These are phyloP conservation scores for Oreamnos americanus DNA, from an alignment of 2,113 vertebrate genomes.

Conservation along the genomic window DNA sequence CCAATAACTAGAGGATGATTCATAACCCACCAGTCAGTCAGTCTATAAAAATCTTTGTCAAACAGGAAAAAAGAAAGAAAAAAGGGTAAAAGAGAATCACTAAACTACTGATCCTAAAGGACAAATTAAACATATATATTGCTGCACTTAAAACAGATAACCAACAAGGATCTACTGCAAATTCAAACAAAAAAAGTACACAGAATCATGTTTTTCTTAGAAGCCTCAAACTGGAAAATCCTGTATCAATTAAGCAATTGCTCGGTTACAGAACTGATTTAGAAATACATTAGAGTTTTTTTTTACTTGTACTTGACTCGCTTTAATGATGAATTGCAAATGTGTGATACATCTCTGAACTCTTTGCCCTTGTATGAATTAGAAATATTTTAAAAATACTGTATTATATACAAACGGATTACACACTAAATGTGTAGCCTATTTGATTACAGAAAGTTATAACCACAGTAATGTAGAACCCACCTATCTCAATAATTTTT, in stretches of 20 bases:
- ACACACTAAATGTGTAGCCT: not conserved
- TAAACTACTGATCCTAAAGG: not conserved
- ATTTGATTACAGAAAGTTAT: conserved; percentile 20
- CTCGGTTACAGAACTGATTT: conserved; percentile 18
- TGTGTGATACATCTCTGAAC: conserved; percentile 1
- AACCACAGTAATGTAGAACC: conserved; percentile 45
- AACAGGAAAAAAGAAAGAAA: not conserved
- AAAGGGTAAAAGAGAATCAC: not conserved
- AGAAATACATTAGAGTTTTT: not conserved
- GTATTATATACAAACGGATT: conserved; percentile 1
- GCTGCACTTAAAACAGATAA: not conserved
- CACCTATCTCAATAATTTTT: conserved; percentile 60
- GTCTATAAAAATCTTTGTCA: not conserved
- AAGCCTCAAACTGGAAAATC: not conserved
- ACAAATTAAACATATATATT: not conserved
- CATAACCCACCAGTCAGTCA: not conserved
- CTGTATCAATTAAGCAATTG: conserved; percentile 27
- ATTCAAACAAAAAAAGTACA: not conserved
- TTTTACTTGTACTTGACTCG: conserved; percentile 48
- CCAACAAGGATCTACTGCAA: not conserved
- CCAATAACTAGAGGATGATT: not conserved
- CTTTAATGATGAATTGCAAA: conserved; percentile 48
- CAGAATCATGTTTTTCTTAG: not conserved
- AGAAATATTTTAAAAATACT: not conserved
- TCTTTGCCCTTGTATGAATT: not conserved